Conservation (phyloP, 2,113 vertebrate species). For the Elgaria multicarinata region DNA sequence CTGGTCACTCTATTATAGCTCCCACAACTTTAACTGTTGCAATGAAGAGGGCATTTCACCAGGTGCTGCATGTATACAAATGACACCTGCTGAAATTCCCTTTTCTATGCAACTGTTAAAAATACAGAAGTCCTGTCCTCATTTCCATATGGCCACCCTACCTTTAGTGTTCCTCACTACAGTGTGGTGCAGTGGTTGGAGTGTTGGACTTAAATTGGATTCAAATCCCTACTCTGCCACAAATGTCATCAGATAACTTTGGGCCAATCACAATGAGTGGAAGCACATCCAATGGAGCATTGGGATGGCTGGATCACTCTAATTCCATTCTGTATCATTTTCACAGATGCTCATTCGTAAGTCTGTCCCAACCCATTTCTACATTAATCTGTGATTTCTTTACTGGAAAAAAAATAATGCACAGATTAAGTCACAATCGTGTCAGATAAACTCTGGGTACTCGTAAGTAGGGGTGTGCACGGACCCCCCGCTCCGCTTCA, state of each 20-base stretch:
- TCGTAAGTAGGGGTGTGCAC: too few relatives aligned
- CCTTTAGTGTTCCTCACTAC: neutral
- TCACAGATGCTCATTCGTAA: neutral
- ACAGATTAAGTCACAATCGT: too few relatives aligned
- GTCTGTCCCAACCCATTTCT: neutral
- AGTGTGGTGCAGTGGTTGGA: neutral
- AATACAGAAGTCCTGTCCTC: too few relatives aligned
- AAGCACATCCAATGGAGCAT: fast-evolving
- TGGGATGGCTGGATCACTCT: neutral
- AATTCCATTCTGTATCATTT: neutral
- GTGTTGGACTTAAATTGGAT: neutral
- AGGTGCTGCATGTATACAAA: too few relatives aligned
- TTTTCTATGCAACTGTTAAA: too few relatives aligned
- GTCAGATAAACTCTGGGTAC: too few relatives aligned
- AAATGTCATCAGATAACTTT: neutral
- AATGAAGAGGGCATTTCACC: too few relatives aligned
- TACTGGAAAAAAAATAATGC: neutral
- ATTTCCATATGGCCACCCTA: too few relatives aligned
- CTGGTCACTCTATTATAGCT: too few relatives aligned
- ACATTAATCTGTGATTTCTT: neutral
- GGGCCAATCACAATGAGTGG: neutral
- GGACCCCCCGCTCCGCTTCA: too few relatives aligned
- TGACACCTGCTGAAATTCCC: too few relatives aligned
- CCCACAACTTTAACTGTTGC: too few relatives aligned
- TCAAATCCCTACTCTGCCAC: neutral